Percentiles rank a stretch among this genome's conserved stretches.
Conservation (phyloP, 2,797 vertebrate genomes). For the Gymnodraco acuticeps region DNA sequence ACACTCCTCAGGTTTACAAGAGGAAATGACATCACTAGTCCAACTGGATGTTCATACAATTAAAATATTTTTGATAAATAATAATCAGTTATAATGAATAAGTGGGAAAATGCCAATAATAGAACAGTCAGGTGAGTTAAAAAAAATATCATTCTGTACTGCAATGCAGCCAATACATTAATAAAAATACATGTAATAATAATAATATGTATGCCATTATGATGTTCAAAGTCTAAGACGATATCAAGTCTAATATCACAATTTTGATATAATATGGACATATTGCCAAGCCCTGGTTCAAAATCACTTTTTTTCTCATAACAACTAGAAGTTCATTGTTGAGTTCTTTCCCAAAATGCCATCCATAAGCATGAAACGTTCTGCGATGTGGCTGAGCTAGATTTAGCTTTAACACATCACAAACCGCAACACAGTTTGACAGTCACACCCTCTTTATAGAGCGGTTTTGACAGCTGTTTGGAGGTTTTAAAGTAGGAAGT, state of each 20-base stretch:
- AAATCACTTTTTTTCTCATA: no score
- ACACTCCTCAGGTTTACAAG: conserved; percentile 10
- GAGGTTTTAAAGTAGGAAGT: not conserved
- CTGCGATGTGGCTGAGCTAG: not conserved
- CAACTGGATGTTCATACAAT: not conserved
- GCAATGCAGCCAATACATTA: no score
- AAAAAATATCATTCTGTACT: no score
- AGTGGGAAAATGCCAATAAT: no score
- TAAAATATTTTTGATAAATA: no score
- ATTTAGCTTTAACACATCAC: not conserved
- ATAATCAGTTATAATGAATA: no score
- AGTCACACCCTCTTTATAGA: not conserved
- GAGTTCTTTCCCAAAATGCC: not conserved
- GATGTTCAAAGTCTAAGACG: no score
- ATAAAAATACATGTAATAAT: no score
- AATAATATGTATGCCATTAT: no score
- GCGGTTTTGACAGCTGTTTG: not conserved
- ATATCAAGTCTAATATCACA: no score
- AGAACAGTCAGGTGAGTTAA: no score
- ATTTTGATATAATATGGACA: no score
- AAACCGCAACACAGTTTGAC: not conserved
- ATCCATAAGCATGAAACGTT: not conserved
- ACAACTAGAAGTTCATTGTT: not conserved
- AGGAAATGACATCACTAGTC: conserved; percentile 32
- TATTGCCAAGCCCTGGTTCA: not conserved